phyloP scores from a whole-genome alignment of 2,797 vertebrate species.

The Natrix natrix region DNA sequence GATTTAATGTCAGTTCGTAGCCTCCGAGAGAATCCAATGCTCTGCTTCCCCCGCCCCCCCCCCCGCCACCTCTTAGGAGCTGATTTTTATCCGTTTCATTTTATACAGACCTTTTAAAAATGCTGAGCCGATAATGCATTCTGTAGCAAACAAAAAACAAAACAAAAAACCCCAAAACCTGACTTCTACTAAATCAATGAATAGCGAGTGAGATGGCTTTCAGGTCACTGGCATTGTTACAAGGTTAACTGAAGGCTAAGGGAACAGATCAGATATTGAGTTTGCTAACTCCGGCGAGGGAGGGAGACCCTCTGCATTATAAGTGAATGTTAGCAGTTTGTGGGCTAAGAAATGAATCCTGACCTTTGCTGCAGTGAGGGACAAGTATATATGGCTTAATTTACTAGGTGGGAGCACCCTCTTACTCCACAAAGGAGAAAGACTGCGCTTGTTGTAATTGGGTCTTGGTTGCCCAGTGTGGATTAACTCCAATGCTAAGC shows the following conservation, averaged over 20 bases:
- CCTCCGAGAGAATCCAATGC: constrained; percentile 26
- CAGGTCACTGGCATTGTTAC: constrained; percentile 34
- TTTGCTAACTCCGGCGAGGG: constrained; percentile 18
- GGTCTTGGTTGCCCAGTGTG: neutral
- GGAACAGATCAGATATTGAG: constrained; percentile 21
- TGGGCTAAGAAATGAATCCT: constrained; percentile 27
- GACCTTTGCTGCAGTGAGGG: constrained; percentile 32
- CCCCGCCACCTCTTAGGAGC: constrained; percentile 32
- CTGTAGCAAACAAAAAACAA: constrained; percentile 33
- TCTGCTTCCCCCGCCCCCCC: constrained; percentile 13
- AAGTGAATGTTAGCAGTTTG: neutral
- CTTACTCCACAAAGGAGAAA: neutral
- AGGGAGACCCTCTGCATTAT: constrained; percentile 12
- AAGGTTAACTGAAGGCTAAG: constrained; percentile 60
- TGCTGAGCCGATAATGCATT: constrained; percentile 47
- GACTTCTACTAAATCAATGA: constrained; percentile 52
- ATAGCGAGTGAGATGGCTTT: constrained; percentile 27
- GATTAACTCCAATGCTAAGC: neutral
- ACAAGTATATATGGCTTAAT: constrained; percentile 19
- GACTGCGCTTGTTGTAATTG: neutral
- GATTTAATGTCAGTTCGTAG: constrained; percentile 39
- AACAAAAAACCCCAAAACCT: constrained; percentile 9
- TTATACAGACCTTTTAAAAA: constrained; percentile 48
- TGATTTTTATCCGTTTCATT: constrained; percentile 63
- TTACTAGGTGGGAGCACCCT: neutral